Conservation (phyloP, 2,888 invertebrate species). For the Fragum fragum region DNA sequence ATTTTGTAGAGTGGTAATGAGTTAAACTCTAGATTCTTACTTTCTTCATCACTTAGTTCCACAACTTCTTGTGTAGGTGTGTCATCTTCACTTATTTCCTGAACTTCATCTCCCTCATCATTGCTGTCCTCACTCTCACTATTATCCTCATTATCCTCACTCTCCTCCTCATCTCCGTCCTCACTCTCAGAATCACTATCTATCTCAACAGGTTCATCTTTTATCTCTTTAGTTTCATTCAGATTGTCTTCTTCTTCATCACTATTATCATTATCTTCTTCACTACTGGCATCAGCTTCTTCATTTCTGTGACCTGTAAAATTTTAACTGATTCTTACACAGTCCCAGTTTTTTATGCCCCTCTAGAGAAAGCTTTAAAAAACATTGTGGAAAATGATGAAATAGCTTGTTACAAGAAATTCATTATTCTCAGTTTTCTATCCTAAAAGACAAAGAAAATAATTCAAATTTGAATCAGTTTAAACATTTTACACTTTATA, state of each 20-base stretch:
- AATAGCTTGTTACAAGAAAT: too few species aligned
- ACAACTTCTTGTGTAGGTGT: not conserved
- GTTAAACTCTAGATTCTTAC: too few species aligned
- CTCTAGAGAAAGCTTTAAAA: too few species aligned
- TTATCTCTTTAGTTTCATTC: constrained; percentile 62
- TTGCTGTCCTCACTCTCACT: constrained; percentile 41
- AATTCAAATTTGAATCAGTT: too few species aligned
- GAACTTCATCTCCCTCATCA: not conserved
- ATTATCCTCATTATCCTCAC: constrained; percentile 63
- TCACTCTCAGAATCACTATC: constrained; percentile 66
- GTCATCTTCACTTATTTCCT: not conserved
- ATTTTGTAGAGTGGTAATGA: too few species aligned
- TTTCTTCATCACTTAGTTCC: not conserved
- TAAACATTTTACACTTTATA: too few species aligned
- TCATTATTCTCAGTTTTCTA: too few species aligned
- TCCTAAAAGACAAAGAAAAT: too few species aligned
- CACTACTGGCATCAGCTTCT: constrained; percentile 78
- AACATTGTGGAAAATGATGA: too few species aligned
- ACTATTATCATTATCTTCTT: constrained; percentile 86
- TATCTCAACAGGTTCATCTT: constrained; percentile 46
- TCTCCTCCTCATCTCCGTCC: constrained; percentile 65
- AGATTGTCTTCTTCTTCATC: constrained; percentile 49
- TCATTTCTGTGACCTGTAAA: not conserved
- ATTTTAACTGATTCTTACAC: too few species aligned
- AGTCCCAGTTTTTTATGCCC: too few species aligned